These are phyloP conservation scores for Heliconius melpomene DNA, from an alignment of 1,140 invertebrate genomes.

Conservation along the genomic window DNA sequence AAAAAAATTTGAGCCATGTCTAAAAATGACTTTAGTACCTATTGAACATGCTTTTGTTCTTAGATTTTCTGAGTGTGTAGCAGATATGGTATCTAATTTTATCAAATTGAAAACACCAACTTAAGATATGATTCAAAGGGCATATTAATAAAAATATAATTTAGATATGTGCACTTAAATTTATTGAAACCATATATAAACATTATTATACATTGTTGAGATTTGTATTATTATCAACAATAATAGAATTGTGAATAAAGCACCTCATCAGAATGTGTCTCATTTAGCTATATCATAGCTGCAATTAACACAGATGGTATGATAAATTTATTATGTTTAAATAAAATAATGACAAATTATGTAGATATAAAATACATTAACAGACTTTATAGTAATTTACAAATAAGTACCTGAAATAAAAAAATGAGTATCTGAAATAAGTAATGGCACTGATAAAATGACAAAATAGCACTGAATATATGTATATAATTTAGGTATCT, in stretches of 20 bases:
- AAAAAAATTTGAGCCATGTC: conserved; percentile 50
- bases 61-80: conserved; percentile 63
- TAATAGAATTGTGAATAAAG: conserved; percentile 34
- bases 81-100: conserved; percentile 57
- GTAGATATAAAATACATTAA: background rate
- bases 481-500: background rate
- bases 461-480: background rate
- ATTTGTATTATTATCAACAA: conserved; percentile 32
- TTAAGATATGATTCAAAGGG: background rate
- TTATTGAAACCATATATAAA: conserved; percentile 43
- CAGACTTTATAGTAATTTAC: conserved; percentile 7
- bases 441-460: conserved; percentile 1
- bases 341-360: conserved; percentile 13
- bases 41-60: conserved; percentile 69
- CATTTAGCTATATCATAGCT: conserved; percentile 21
- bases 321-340: conserved; percentile 6
- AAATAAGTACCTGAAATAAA: conserved; percentile 13
- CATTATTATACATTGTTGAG: conserved; percentile 37
- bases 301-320: conserved; percentile 27
- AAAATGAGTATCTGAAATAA: conserved; percentile 1
- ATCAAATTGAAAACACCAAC: conserved; percentile 43
- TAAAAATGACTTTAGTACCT: conserved; percentile 52
- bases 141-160: background rate
- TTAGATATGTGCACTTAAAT: conserved; percentile 44
- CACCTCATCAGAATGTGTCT: conserved; percentile 34